phyloP scores from a whole-genome alignment of 2,113 vertebrate genomes.

The Bufo gargarizans region DNA sequence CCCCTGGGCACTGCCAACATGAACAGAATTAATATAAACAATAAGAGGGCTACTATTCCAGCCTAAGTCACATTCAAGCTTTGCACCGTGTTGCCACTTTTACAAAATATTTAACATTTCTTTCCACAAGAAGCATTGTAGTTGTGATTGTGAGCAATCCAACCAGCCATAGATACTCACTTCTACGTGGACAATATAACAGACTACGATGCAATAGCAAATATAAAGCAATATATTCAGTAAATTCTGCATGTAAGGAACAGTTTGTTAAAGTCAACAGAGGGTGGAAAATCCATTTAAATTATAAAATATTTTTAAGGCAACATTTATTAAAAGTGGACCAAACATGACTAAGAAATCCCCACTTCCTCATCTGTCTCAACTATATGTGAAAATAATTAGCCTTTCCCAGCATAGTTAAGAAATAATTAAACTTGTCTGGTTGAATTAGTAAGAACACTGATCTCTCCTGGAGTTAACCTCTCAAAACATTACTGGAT shows the following conservation, averaged over 20 bases:
- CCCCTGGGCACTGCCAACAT: no score
- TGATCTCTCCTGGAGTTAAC: constrained; percentile 10
- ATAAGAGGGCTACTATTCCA: not conserved
- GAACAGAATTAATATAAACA: no score
- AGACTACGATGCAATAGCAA: not conserved
- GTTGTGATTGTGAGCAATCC: no score
- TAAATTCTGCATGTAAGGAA: not conserved
- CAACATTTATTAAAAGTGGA: not conserved
- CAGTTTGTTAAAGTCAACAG: not conserved
- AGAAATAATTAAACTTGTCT: constrained; percentile 29
- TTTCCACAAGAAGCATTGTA: no score
- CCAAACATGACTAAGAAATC: not conserved
- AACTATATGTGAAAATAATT: constrained; percentile 25
- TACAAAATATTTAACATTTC: not conserved
- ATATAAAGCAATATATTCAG: not conserved
- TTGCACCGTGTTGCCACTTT: not conserved
- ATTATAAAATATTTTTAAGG: not conserved
- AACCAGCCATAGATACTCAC: not conserved
- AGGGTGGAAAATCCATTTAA: constrained; percentile 8
- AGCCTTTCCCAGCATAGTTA: constrained; percentile 5
- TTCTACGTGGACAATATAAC: not conserved
- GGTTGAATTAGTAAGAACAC: constrained; percentile 17
- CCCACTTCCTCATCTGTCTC: not conserved
- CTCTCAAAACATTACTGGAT: not conserved
- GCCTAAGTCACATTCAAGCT: not conserved